Base-by-base conservation (phyloP, 1,140 invertebrate genomes). In the Panagrolaimus sp. region DNA sequence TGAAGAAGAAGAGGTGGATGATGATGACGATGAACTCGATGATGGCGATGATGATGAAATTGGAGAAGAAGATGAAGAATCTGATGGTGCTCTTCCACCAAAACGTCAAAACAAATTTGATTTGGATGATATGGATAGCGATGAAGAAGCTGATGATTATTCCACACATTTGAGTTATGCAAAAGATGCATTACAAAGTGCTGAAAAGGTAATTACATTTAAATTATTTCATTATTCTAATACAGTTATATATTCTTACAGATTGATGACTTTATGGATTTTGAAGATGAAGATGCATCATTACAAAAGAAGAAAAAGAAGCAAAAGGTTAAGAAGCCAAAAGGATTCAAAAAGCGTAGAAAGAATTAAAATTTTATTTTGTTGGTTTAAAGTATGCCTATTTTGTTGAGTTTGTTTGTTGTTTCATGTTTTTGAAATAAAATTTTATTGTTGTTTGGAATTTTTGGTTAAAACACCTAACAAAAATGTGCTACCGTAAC, bases 1-100 rank as follows among this genome's bases (percentile, higher is more conserved):
- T n/a, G 64, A 66, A 72, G 84, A 85, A 68, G 84, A 65, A 0
- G 75, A 69, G 4, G 45, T 46, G 11, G 71, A 63, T 25, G 67
- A n/a, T 44, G 68, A 72, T 31, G 27, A 65, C 20, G 44, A 74
- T 11, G 63, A 14, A 1, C 13, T n/a, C 11, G 62, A 63, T 1
- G 25, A 31, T 1, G 23, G 38, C 0, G 42, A 44, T 9, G 73
- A 61, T 4, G 46, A 27, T 20, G 72, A 73, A 5, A n/a, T 14
- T n/a, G 43, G 67, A 31, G 64, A 72, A 61, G 62, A 16, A 9
- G 72, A 9, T 0, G 67, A 70, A 1, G 71, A 71, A 65, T 43
- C n/a, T 43, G 64, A 16, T 42, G 31, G 31, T 4, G 31, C 31
- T 4, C 2, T 7, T 38, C 31, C 2, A 7, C 31, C 20, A 68